Evolutionary conservation across 2,113 vertebrate species (phyloP), one percentile per base, ranked within the genome.

Genomic region (Macrotis lagotis): DNA sequence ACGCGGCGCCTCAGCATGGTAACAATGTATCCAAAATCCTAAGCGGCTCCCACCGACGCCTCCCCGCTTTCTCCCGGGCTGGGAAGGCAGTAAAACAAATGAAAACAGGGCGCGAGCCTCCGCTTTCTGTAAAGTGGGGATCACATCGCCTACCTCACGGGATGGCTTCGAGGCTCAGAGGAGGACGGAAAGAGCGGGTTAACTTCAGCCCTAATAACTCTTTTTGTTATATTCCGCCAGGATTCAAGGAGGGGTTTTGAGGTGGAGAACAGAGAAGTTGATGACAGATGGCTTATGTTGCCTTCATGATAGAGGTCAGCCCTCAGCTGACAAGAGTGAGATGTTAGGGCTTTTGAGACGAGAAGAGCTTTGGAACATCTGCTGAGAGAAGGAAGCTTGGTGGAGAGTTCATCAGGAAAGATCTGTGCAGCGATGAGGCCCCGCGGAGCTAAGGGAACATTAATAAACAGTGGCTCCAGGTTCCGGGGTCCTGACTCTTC

Each of bases 91-190:
- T n/a, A n/a, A n/a, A n/a, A n/a, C n/a, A n/a, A n/a, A n/a, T n/a
- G n/a, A 93, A 94, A 49, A 19, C 4, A 88, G 51, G 19, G 55
- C 92, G 44, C 10, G 47, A 53, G 26, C 50, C 83, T 93, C 52
- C 94, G n/a, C 92, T 95, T 92, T 83, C 0, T 51, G 52, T 89
- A 95, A 66, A 94, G 94, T 7, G 47, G 53, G 74, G 48, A 94
- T 47, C n/a, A 90, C 92, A 26, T 89, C n/a, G n/a, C 24, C n/a
- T 94, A 53, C 53, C 92, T 96, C 50, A 91, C 1, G 93, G 50
- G n/a, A 47, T 91, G 91, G 25, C 59, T 31, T 2, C 91, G 48
- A 96, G 74, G 24, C 48, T 97, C 74, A 94, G 44, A 48, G 19
- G 92, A 74, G 91, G 51, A 25, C n/a, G n/a, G n/a, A n/a, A n/a